Percentiles rank a stretch among this genome's conserved stretches.
Conservation (phyloP, 2,888 invertebrate species). For the Eristalis intricaria region DNA sequence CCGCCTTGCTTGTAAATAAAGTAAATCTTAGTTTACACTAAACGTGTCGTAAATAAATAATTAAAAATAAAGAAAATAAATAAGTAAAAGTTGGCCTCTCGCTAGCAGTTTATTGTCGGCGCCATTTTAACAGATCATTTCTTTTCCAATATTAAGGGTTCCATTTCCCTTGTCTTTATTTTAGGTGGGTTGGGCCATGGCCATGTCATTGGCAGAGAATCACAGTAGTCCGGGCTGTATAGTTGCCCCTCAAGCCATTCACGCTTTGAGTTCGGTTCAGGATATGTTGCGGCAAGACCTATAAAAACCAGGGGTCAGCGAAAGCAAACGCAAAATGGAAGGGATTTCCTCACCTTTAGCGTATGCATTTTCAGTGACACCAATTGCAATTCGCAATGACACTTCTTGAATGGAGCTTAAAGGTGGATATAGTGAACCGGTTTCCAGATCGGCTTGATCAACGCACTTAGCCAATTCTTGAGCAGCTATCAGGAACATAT, state of each 20-base stretch:
- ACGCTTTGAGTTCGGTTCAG: slow-evolving; percentile 89
- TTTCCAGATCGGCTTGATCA: slow-evolving; percentile 89
- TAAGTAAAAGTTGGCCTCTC: slow-evolving; percentile 49
- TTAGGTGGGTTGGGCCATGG: slow-evolving; percentile 83
- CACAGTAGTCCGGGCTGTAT: slow-evolving; percentile 90
- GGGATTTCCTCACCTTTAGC: slow-evolving; percentile 85
- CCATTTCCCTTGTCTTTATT: slow-evolving; percentile 79
- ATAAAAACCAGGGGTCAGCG: slow-evolving; percentile 70
- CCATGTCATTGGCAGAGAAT: slow-evolving; percentile 88
- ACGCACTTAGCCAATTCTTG: slow-evolving; percentile 92
- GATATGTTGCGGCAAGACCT: slow-evolving; percentile 93
- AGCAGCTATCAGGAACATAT: slow-evolving; percentile 97
- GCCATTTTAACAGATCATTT: slow-evolving; percentile 44
- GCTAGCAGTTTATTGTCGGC: slow-evolving; percentile 33
- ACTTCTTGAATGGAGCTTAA: slow-evolving; percentile 91
- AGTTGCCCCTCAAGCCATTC: slow-evolving; percentile 88
- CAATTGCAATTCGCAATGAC: slow-evolving; percentile 93
- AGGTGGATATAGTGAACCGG: slow-evolving; percentile 96
- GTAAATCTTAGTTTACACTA: slow-evolving; percentile 33
- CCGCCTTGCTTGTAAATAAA: slow-evolving; percentile 16
- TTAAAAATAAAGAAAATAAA: slow-evolving; percentile 53
- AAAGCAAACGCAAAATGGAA: background rate
- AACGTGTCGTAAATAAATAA: slow-evolving; percentile 52
- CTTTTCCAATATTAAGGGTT: slow-evolving; percentile 78
- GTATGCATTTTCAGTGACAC: slow-evolving; percentile 94